Evolutionary conservation across 2,888 invertebrate species (phyloP).

Genomic region (Catocala fraxini): DNA sequence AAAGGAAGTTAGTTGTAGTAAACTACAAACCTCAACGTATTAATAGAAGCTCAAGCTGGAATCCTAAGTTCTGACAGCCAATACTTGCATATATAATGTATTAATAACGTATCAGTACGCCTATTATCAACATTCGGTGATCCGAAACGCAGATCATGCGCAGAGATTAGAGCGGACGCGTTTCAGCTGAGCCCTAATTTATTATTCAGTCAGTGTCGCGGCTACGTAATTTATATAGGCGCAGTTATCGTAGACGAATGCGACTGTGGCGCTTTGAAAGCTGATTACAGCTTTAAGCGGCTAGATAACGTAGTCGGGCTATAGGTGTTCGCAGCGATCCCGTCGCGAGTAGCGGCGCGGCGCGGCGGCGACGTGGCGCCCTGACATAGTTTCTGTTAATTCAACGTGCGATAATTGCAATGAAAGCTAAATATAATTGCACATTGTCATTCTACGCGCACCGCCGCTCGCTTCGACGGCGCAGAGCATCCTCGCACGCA

Average conservation of each 20-base stretch:
- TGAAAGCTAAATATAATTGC: constrained; percentile 77
- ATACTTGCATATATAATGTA: constrained; percentile 36
- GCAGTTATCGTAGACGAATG: constrained; percentile 58
- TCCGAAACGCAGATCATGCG: constrained; percentile 52
- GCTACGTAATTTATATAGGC: constrained; percentile 56
- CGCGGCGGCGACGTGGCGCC: constrained; percentile 27
- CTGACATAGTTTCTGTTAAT: constrained; percentile 77
- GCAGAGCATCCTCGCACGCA: constrained; percentile 70
- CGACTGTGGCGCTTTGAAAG: constrained; percentile 54
- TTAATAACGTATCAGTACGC: constrained; percentile 48
- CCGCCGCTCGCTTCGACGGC: constrained; percentile 63
- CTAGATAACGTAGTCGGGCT: constrained; percentile 51
- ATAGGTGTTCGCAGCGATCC: constrained; percentile 43
- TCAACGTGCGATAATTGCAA: constrained; percentile 71
- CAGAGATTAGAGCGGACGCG: constrained; percentile 51
- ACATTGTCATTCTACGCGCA: constrained; percentile 75
- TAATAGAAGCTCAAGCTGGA: constrained; percentile 33
- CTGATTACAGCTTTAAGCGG: constrained; percentile 54
- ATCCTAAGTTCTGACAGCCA: constrained; percentile 22
- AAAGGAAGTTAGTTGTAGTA: constrained; percentile 22
- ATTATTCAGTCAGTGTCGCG: constrained; percentile 60
- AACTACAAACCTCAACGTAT: constrained; percentile 32
- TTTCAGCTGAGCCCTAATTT: constrained; percentile 55
- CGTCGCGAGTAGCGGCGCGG: constrained; percentile 26
- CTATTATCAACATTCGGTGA: constrained; percentile 56